Conservation (phyloP, 2,113 vertebrate genomes). For the Fukomys damarensis region DNA sequence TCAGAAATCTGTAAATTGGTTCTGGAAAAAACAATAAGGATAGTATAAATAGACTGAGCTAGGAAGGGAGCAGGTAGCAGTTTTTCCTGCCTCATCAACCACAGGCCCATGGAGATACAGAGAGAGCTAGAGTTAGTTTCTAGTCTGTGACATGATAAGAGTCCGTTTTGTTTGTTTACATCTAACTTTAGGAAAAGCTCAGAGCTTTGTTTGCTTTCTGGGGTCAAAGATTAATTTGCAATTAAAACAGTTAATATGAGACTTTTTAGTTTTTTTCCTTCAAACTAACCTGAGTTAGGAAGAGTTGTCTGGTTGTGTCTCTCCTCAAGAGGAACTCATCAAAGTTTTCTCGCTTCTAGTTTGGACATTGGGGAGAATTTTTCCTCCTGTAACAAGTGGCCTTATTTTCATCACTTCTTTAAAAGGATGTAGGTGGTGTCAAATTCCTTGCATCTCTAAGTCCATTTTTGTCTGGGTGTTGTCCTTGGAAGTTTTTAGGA, state of each 20-base stretch:
- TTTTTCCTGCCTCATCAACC: neutral
- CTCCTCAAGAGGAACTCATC: neutral
- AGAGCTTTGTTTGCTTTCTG: neutral
- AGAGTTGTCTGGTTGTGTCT: neutral
- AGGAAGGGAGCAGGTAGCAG: neutral
- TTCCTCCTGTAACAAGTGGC: neutral
- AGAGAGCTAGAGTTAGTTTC: neutral
- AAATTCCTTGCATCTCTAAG: neutral
- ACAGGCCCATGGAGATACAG: neutral
- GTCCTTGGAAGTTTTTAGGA: neutral
- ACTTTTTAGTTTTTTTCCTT: neutral
- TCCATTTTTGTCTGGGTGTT: constrained; percentile 2
- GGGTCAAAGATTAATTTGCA: constrained; percentile 53
- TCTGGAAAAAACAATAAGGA: neutral
- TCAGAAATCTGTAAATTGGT: constrained; percentile 28
- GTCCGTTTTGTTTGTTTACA: neutral
- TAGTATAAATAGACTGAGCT: neutral
- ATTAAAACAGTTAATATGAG: constrained; percentile 21
- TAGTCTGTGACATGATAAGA: neutral
- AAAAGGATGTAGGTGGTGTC: neutral
- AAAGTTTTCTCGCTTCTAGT: constrained; percentile 32
- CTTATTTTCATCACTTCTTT: constrained; percentile 1
- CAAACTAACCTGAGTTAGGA: neutral
- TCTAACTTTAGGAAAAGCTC: constrained; percentile 10
- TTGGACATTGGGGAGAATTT: constrained; percentile 31